Evolutionary conservation across 1,140 invertebrate species (phyloP), one percentile per base, ranked within the genome.

Genomic region (Drosophila chauvacae): DNA sequence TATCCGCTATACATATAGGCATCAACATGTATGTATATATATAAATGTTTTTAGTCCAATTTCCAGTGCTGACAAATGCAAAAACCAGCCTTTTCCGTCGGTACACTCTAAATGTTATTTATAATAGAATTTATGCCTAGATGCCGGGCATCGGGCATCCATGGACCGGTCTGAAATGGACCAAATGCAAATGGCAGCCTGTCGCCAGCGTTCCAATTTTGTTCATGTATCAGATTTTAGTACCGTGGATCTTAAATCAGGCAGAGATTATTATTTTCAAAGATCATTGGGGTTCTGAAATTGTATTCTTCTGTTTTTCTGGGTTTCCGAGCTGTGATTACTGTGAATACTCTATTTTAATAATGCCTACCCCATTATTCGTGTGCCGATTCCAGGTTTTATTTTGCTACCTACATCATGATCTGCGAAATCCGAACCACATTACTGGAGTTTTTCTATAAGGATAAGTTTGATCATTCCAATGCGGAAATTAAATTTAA

Each of bases 91-190:
- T 68, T 61, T 37, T 45, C 53, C 55, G 23, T 59, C 53, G 53
- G 66, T 50, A 51, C 53, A 53, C 65, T 72, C 80, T 88, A 84
- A 87, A 87, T 87, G 84, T 84, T 87, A 87, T 87, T 87, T 87
- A 87, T 87, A 87, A 87, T 88, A 88, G 85, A 88, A 88, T 87
- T 87, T 87, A 88, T 87, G 84, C 85, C 84, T 84, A 87, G 72
- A 72, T 69, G 53, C 59, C 48, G 57, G 30, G 11, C 59, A 77
- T 60, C 45, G 60, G 37, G n/a, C 45, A 77, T 66, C 65, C 44
- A 69, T 75, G 61, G 57, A 53, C 7, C 18, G 35, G 28, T 28
- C 48, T 16, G 39, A 35, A 70, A 28, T 70, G 62, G 44, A 69
- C 63, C 72, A 77, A 87, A 90, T 90, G 84, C 84, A 88, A 88